Percentiles rank a stretch among this genome's conserved stretches.
phyloP scores from a whole-genome alignment of 2,797 vertebrate species.

The Sebastes steindachneri region DNA sequence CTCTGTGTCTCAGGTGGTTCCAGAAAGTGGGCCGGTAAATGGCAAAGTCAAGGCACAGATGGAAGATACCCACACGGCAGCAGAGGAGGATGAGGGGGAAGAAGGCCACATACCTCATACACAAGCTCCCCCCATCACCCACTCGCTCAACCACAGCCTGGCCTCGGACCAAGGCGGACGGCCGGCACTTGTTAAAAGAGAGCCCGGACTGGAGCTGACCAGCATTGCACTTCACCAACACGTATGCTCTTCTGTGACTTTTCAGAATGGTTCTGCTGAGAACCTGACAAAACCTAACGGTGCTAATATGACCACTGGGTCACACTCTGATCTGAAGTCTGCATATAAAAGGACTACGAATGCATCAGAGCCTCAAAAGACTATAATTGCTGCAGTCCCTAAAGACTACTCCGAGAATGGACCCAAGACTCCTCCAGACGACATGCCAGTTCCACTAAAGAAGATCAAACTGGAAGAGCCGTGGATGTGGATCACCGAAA shows the following conservation, averaged over 20 bases:
- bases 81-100: slow-evolving; percentile 89
- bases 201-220: slow-evolving; percentile 78
- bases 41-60: slow-evolving; percentile 93
- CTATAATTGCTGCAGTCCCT: slow-evolving; percentile 66
- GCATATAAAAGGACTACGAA: slow-evolving; percentile 78
- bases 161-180: slow-evolving; percentile 68
- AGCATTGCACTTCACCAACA: slow-evolving; percentile 81
- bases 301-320: slow-evolving; percentile 77
- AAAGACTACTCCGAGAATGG: slow-evolving; percentile 82
- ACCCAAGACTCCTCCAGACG: slow-evolving; percentile 75
- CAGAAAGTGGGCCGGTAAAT: slow-evolving; percentile 92
- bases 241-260: slow-evolving; percentile 80
- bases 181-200: slow-evolving; percentile 84
- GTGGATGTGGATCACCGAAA: slow-evolving; percentile 76
- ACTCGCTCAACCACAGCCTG: slow-evolving; percentile 79
- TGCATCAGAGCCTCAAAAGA: slow-evolving; percentile 79
- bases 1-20: slow-evolving; percentile 84
- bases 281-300: slow-evolving; percentile 78
- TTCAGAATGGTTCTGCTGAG: slow-evolving; percentile 76
- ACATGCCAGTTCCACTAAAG: slow-evolving; percentile 79
- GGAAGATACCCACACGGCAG: slow-evolving; percentile 90
- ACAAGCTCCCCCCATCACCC: slow-evolving; percentile 78
- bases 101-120: slow-evolving; percentile 90
- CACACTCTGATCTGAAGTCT: slow-evolving; percentile 69
- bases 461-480: slow-evolving; percentile 84